A percentile compares a stretch with the other conserved stretches of the same genome.
These are phyloP conservation scores for Aix galericulata DNA, from an alignment of 2,113 vertebrate genomes.

Conservation along the genomic window DNA sequence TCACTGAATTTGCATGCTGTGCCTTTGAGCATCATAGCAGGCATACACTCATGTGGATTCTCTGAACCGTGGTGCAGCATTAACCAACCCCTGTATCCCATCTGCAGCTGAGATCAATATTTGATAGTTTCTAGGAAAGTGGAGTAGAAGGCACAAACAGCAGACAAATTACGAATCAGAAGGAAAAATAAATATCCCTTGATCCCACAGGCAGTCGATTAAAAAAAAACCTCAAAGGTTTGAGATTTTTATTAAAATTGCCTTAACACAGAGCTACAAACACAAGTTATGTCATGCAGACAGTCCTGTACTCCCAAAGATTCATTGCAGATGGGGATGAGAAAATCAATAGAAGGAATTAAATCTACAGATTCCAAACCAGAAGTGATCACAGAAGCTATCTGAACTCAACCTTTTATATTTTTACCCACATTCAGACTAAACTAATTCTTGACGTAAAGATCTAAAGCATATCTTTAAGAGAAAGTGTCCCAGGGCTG, in stretches of 20 bases:
- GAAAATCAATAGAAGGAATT: not conserved
- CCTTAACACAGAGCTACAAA: not conserved
- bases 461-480: not conserved
- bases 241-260: conserved; percentile 2
- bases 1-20: not conserved
- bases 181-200: not conserved
- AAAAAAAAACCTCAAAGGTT: not conserved
- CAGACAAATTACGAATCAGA: not conserved
- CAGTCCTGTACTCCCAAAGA: not conserved
- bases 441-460: not conserved
- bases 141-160: not conserved
- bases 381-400: not conserved
- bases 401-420: not conserved
- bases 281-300: not conserved
- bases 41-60: not conserved
- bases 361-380: not conserved
- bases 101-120: not conserved
- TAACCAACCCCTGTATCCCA: not conserved
- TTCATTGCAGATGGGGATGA: not conserved
- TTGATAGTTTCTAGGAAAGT: not conserved
- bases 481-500: not conserved
- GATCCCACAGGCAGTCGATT: not conserved
- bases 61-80: not conserved
- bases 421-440: not conserved
- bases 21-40: not conserved